These are phyloP conservation scores for Xiphorhynchus erythropygius DNA, from an alignment of 2,797 vertebrate genomes.

Conservation along the genomic window DNA sequence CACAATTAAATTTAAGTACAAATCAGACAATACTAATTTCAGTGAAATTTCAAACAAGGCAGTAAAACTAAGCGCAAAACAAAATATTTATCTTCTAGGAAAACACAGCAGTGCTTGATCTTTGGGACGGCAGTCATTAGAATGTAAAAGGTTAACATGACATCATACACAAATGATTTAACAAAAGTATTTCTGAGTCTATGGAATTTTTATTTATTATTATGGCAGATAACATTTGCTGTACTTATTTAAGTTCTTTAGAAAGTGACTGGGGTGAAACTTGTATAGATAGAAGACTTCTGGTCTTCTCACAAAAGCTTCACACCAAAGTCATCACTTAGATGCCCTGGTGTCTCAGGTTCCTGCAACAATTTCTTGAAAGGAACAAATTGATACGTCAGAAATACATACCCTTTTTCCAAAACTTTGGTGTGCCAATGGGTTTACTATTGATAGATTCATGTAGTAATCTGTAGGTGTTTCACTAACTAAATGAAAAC, in stretches of 20 bases:
- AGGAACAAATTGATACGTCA: background rate
- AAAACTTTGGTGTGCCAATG: background rate
- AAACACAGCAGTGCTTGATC: background rate
- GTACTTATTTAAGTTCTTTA: background rate
- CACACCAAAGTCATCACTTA: background rate
- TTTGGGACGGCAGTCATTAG: background rate
- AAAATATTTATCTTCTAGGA: background rate
- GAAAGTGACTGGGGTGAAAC: background rate
- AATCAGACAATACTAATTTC: background rate
- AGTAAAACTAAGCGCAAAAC: background rate
- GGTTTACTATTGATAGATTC: background rate
- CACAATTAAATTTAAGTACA: background rate
- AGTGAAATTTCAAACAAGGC: background rate
- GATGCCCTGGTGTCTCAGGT: background rate
- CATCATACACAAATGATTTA: background rate
- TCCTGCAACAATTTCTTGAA: background rate
- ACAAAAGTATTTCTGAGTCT: background rate
- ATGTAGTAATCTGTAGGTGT: background rate
- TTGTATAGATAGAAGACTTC: background rate
- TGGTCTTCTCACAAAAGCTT: background rate
- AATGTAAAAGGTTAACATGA: background rate
- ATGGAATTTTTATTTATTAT: background rate
- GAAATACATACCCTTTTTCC: background rate
- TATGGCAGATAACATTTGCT: background rate
- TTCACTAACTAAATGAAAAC: background rate